These are phyloP conservation scores for Progne subis DNA, from an alignment of 2,113 vertebrate genomes.

Conservation along the genomic window DNA sequence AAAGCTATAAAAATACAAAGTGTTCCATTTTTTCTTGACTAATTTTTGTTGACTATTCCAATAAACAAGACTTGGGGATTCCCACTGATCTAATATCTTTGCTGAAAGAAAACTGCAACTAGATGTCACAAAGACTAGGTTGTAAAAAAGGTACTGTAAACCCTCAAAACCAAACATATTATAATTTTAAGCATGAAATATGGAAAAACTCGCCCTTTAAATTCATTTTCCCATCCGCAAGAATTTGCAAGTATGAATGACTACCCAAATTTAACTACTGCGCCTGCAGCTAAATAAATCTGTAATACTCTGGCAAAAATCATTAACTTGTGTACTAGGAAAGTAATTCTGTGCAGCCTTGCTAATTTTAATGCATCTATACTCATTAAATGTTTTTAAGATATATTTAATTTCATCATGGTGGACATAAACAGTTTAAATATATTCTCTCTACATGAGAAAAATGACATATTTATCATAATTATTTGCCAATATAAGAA, in stretches of 20 bases:
- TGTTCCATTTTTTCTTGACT: not conserved
- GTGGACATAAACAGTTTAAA: not conserved
- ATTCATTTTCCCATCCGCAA: constrained; percentile 17
- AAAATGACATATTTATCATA: not conserved
- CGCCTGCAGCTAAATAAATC: not conserved
- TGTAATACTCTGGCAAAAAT: not conserved
- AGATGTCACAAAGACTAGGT: not conserved
- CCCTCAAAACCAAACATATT: not conserved
- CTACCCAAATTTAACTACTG: constrained; percentile 8
- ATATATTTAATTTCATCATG: not conserved
- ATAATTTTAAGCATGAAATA: not conserved
- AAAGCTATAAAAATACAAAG: not conserved
- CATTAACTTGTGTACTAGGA: not conserved
- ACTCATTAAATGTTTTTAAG: not conserved
- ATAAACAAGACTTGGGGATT: not conserved
- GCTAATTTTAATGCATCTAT: not conserved
- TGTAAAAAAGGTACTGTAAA: not conserved
- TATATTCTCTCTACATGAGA: not conserved
- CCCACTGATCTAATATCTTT: not conserved
- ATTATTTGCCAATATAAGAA: not conserved
- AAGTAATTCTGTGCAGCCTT: constrained; percentile 3
- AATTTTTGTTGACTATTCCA: not conserved
- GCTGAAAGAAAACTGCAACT: not conserved
- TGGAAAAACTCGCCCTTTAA: not conserved
- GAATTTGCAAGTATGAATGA: constrained; percentile 22